These are phyloP conservation scores for Odontomachus brunneus DNA, from an alignment of 1,140 invertebrate species.

Conservation along the genomic window DNA sequence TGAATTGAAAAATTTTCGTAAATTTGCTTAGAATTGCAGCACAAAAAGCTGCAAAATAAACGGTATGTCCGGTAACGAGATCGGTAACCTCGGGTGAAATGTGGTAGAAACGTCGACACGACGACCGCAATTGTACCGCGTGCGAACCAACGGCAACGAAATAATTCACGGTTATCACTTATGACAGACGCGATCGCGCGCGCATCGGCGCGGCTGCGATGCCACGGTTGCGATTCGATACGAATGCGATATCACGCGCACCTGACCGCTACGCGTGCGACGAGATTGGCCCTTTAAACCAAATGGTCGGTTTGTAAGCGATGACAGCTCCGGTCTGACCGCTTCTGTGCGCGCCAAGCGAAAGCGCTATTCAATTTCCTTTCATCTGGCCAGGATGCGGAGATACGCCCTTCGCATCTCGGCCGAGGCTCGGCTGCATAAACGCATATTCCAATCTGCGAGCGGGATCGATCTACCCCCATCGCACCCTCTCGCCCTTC, in stretches of 20 bases:
- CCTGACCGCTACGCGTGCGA: not conserved
- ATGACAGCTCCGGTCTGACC: slow-evolving; percentile 53
- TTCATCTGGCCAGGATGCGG: slow-evolving; percentile 41
- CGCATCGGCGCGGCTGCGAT: not conserved
- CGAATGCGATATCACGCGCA: slow-evolving; percentile 35
- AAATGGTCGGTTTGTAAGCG: slow-evolving; percentile 53
- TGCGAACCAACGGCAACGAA: too few species aligned
- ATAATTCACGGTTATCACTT: slow-evolving; percentile 26
- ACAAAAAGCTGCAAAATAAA: too few species aligned
- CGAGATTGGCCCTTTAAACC: slow-evolving; percentile 55
- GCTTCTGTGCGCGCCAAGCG: slow-evolving; percentile 38
- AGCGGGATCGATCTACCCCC: slow-evolving; percentile 39
- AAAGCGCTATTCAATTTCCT: slow-evolving; percentile 71
- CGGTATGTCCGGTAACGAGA: too few species aligned
- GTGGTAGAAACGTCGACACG: too few species aligned
- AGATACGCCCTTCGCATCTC: slow-evolving; percentile 33
- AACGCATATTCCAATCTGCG: slow-evolving; percentile 29
- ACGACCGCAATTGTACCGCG: not conserved
- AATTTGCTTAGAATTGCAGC: too few species aligned
- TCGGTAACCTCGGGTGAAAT: too few species aligned
- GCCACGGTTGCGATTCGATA: slow-evolving; percentile 40
- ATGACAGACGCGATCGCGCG: slow-evolving; percentile 11
- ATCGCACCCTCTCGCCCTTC: slow-evolving; percentile 31
- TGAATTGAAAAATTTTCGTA: too few species aligned
- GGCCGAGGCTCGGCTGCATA: slow-evolving; percentile 28